Percentiles rank a stretch among this genome's conserved stretches.
Conservation (phyloP, 2,888 invertebrate genomes). For the Xanthia togata region DNA sequence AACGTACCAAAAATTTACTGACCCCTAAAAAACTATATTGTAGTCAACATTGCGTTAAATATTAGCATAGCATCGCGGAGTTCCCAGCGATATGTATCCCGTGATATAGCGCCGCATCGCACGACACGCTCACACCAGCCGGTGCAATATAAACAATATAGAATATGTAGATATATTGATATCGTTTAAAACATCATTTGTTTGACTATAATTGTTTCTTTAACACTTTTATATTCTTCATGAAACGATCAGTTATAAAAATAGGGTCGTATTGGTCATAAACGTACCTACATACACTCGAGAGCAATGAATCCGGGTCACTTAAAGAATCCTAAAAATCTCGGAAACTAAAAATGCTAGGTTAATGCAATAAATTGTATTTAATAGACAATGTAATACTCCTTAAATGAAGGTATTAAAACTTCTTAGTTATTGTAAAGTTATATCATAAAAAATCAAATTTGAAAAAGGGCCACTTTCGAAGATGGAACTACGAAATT, state of each 20-base stretch:
- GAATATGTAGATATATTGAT: background rate
- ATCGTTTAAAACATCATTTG: constrained; percentile 8
- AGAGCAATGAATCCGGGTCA: no score
- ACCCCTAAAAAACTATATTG: constrained; percentile 34
- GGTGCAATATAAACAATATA: background rate
- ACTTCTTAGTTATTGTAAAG: no score
- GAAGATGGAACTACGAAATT: no score
- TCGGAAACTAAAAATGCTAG: no score
- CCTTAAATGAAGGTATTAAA: no score
- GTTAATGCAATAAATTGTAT: no score
- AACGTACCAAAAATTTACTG: background rate
- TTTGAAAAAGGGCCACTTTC: no score
- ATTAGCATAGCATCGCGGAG: constrained; percentile 34
- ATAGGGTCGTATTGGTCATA: background rate
- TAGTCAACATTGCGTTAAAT: constrained; percentile 20
- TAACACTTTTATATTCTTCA: background rate
- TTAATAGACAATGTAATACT: no score
- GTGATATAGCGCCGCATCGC: constrained; percentile 46
- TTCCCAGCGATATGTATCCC: constrained; percentile 17
- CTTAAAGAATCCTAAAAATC: no score
- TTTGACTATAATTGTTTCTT: constrained; percentile 8
- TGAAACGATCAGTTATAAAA: background rate
- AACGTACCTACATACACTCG: background rate
- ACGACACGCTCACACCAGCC: constrained; percentile 27
- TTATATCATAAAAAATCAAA: no score